Conservation (phyloP, 2,797 vertebrate genomes). For the Onychomys torridus region DNA sequence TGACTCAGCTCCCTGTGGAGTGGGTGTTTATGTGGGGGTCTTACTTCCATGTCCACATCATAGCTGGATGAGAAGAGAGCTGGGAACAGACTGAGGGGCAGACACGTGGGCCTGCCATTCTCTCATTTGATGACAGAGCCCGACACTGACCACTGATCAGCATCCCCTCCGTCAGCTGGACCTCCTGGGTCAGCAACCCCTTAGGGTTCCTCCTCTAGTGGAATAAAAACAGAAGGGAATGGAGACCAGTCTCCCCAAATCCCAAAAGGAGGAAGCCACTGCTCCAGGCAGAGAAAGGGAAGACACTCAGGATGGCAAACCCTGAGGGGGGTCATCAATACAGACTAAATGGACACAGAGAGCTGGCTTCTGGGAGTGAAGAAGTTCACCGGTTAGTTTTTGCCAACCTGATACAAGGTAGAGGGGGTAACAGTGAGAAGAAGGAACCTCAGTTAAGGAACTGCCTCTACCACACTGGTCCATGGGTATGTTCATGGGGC, state of each 20-base stretch:
- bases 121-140: not conserved
- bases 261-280: not conserved
- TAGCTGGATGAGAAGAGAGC: too few relatives aligned
- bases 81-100: not conserved
- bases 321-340: constrained; percentile 11
- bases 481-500: not conserved
- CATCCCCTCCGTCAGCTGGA: not conserved
- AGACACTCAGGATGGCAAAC: not conserved
- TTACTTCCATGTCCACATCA: not conserved
- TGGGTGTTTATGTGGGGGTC: not conserved
- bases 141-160: not conserved
- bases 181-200: not conserved
- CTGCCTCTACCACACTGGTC: too few relatives aligned
- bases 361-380: not conserved
- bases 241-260: not conserved
- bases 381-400: not conserved
- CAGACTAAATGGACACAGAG: constrained; percentile 39
- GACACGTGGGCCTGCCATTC: too few relatives aligned
- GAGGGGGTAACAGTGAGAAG: not conserved
- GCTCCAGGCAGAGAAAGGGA: too few relatives aligned
- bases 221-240: not conserved
- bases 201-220: not conserved
- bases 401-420: not conserved
- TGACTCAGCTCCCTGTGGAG: not conserved
- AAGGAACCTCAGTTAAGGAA: not conserved